Conservation (phyloP, 2,888 invertebrate species). For the Mesorhabditis belari region DNA sequence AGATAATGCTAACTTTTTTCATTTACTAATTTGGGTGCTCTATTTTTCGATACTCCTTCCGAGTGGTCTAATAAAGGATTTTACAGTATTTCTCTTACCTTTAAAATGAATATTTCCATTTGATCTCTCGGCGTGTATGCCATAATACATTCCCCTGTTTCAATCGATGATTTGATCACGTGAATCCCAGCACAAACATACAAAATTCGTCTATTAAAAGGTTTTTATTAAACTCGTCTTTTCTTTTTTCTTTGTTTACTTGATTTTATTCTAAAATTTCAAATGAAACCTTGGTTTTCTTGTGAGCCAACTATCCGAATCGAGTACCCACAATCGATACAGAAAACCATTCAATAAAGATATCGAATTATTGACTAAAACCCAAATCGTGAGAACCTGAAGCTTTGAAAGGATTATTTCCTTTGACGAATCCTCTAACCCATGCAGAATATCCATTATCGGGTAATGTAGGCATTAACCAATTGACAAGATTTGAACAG, state of each 20-base stretch:
- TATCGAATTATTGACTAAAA: neutral
- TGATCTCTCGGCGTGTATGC: neutral
- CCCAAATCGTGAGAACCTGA: neutral
- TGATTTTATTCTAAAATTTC: too few species aligned
- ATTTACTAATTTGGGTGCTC: too few species aligned
- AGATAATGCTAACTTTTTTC: too few species aligned
- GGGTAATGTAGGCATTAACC: neutral
- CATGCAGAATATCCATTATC: neutral
- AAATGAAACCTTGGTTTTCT: neutral
- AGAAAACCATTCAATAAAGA: neutral
- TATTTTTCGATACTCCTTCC: too few species aligned
- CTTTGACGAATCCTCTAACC: too few species aligned
- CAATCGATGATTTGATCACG: neutral
- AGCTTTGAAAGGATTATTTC: too few species aligned
- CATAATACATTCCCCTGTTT: neutral
- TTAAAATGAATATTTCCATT: neutral
- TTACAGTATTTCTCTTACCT: too few species aligned
- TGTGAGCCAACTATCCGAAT: neutral
- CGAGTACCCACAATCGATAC: neutral
- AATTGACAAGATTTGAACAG: neutral
- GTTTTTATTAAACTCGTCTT: too few species aligned
- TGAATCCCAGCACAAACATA: neutral
- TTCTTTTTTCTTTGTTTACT: too few species aligned
- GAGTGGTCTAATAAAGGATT: too few species aligned
- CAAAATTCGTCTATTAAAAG: too few species aligned